Base-by-base conservation (phyloP, 2,113 vertebrate species). In the Alexandromys fortis region DNA sequence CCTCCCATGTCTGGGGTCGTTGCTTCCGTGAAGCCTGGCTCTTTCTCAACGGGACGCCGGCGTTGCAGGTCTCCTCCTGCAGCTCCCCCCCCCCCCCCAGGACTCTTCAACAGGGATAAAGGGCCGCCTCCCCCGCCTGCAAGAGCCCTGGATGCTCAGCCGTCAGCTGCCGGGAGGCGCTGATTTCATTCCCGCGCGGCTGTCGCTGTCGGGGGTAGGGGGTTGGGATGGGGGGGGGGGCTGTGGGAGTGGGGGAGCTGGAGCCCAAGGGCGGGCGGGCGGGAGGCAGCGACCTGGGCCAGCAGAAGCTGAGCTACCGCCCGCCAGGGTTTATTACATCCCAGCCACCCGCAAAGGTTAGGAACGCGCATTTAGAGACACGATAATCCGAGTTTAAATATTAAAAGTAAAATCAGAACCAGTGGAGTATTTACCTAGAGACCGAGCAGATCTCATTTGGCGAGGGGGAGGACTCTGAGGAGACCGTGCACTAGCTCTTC, bases 301-400 rank as follows among this genome's bases (percentile, higher is more conserved):
- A 0, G 35, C 72, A 2, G 26, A 81, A 67, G 45, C 87, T 47
- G 92, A 85, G 73, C 86, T 38, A 72, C 49, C 10, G 2, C 89
- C 68, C 13, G 49, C 49, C 94, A 0, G 47, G 65, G 22, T 88
- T 97, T 96, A 97, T 97, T 95, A 97, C 92, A 91, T 81, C 14
- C 13, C 94, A 72, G 97, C 98, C 97, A 96, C 96, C 70, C 61
- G 97, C 98, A 98, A 98, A 98, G 98, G 98, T 98, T 98, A 98
- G 97, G 86, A 70, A 95, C 55, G 89, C 97, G 94, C 94, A 94
- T 96, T 92, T 87, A 65, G 96, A 98, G 97, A 96, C 96, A 14
- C 52, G 33, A 35, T 98, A 98, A 98, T 98, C 98, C 98, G 82
- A 97, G 95, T 97, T 97, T 98, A 98, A 98, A 98, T 98, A 98